These are phyloP conservation scores for Apostichopus parvimensis DNA, from an alignment of 35 echinoderm and acorn worm genomes.

Conservation along the genomic window DNA sequence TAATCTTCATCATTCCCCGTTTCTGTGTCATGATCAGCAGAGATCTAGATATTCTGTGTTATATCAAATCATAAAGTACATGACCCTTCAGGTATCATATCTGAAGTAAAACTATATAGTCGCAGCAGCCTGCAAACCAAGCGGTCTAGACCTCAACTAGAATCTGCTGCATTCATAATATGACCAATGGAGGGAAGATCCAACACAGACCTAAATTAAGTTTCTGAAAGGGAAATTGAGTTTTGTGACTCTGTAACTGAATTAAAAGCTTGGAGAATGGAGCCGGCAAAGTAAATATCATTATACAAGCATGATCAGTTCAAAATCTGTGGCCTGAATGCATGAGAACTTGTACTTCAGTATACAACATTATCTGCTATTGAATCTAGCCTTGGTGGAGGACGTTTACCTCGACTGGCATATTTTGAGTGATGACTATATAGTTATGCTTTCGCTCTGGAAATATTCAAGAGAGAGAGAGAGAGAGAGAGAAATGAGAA, in stretches of 20 bases:
- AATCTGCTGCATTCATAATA: neutral
- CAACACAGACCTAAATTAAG: slow-evolving; percentile 32
- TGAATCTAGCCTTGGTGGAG: neutral
- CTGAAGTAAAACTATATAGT: neutral
- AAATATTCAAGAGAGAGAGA: too few relatives aligned
- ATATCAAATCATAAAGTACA: neutral
- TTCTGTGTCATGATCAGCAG: too few relatives aligned
- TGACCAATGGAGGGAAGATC: neutral
- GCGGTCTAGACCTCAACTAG: neutral
- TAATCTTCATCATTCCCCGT: too few relatives aligned
- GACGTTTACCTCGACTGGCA: neutral
- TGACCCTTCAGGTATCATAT: neutral
- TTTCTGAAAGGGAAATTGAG: slow-evolving; percentile 38
- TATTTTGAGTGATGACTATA: too few relatives aligned
- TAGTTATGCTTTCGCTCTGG: too few relatives aligned
- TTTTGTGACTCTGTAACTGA: slow-evolving; percentile 37
- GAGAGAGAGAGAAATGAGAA: too few relatives aligned
- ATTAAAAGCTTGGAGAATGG: slow-evolving; percentile 35
- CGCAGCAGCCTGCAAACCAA: neutral
- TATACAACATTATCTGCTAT: neutral
- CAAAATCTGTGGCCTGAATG: neutral
- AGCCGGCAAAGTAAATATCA: slow-evolving; percentile 2
- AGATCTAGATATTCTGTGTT: too few relatives aligned
- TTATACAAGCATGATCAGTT: neutral
- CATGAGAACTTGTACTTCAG: neutral